Base-by-base conservation (phyloP, 2,888 invertebrate genomes). In the Lithophane socia region DNA sequence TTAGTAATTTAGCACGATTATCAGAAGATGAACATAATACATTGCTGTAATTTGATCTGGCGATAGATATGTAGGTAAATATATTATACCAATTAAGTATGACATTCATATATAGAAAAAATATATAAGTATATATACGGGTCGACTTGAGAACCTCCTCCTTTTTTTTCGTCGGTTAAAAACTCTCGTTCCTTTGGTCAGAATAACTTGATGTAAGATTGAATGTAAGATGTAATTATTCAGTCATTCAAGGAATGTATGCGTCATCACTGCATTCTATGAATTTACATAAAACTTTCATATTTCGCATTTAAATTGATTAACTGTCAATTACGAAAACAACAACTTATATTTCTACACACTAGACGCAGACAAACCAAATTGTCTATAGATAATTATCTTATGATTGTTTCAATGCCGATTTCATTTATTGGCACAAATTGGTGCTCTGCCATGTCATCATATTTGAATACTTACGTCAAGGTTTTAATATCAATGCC, bases 361-460 rank as follows among this genome's bases (percentile, higher is more conserved):
- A 64, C 52, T 29, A 29, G 72, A 70, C 29, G n/a, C 65, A 77
- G 49, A 78, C 77, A 83, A 78, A 73, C 73, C 77, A 72, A 86
- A 88, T 89, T 88, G 80, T 80, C 76, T 75, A 75, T 83, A 80
- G 88, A 83, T 86, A 88, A 89, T 86, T 88, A 81, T 80, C 77
- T 77, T 64, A 82, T 88, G 85, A 88, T 88, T 89, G 88, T 85
- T 89, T 88, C 88, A 88, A 88, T 89, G 88, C 79, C 90, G 76
- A 83, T 89, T 87, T 87, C 85, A 88, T 92, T 89, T 89, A 90
- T 87, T 87, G 86, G 81, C 80, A 85, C 86, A 86, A 88, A 87
- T 88, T 91, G 88, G 80, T 82, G 79, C 79, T 85, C 82, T 84
- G 82, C 84, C 86, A 85, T 87, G 87, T 89, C 91, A 90, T 86